Evolutionary conservation across 2,113 vertebrate species (phyloP).

Genomic region (Balaenoptera acutorostrata): DNA sequence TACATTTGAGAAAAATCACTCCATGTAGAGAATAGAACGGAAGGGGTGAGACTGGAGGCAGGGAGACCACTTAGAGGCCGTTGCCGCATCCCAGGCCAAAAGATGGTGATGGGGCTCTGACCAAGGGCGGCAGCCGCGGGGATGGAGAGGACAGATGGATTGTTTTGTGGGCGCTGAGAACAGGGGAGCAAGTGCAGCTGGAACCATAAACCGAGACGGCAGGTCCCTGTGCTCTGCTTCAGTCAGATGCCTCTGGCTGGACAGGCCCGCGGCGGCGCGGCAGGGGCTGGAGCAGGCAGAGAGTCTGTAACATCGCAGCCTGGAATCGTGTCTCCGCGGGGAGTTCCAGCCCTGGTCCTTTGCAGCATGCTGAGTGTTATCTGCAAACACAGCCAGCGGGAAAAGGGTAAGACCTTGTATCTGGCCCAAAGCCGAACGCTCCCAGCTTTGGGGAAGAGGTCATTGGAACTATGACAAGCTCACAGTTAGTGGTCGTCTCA

Average conservation of each 20-base stretch:
- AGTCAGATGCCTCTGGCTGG: neutral
- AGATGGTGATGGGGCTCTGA: rapidly evolving
- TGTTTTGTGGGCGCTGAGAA: neutral
- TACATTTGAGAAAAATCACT: neutral
- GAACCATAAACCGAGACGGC: too few relatives aligned
- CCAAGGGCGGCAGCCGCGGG: neutral
- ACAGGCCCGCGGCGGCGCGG: rapidly evolving
- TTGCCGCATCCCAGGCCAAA: neutral
- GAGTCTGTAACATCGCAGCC: neutral
- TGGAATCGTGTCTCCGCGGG: rapidly evolving
- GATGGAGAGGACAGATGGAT: neutral
- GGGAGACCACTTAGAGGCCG: neutral
- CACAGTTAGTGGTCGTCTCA: neutral
- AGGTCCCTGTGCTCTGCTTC: neutral
- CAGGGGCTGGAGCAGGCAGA: neutral
- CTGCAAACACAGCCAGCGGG: neutral
- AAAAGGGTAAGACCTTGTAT: neutral
- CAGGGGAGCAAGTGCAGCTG: too few relatives aligned
- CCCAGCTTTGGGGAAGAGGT: neutral
- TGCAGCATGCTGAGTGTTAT: neutral
- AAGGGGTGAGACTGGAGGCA: neutral
- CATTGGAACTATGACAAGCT: neutral
- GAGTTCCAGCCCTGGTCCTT: neutral
- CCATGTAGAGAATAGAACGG: neutral
- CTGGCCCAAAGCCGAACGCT: neutral